A percentile compares a stretch with the other conserved stretches of the same genome.
Conservation (phyloP, 92 coral and sea anemone genomes). For the Epizoanthus ramosus region DNA sequence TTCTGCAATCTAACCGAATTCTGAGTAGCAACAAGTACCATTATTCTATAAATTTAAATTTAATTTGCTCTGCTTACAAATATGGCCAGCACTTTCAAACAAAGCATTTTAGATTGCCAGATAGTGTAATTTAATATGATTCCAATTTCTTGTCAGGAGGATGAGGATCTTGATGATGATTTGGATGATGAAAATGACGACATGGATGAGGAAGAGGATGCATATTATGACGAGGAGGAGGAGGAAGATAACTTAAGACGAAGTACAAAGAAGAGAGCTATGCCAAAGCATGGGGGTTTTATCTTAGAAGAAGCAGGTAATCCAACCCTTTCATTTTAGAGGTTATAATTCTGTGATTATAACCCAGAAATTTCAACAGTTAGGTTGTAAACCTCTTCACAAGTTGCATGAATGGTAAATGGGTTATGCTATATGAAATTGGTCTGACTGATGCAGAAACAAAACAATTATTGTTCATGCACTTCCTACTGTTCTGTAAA, state of each 20-base stretch:
- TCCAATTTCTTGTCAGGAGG: constrained; percentile 56
- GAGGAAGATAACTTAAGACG: constrained; percentile 73
- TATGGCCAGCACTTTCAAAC: too few relatives aligned
- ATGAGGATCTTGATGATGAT: constrained; percentile 86
- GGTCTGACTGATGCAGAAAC: too few relatives aligned
- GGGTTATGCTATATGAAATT: too few relatives aligned
- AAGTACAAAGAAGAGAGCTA: constrained; percentile 62
- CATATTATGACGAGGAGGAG: constrained; percentile 82
- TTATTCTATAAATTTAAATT: too few relatives aligned
- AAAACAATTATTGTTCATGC: too few relatives aligned
- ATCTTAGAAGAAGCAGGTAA: constrained; percentile 98
- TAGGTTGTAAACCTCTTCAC: too few relatives aligned
- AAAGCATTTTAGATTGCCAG: too few relatives aligned
- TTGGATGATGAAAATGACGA: constrained; percentile 81
- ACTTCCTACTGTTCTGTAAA: too few relatives aligned
- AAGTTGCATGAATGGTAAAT: too few relatives aligned
- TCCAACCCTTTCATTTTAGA: not conserved
- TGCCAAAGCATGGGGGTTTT: constrained; percentile 77
- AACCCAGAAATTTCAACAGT: not conserved
- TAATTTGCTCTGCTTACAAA: not conserved
- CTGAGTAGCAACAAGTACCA: too few relatives aligned
- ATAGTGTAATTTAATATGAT: not conserved
- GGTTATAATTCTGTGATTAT: not conserved
- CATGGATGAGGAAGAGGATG: constrained; percentile 74
- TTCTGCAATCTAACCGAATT: too few relatives aligned